Base-by-base conservation (phyloP, 1,140 invertebrate genomes). In the Aphelinus atriplicis region DNA sequence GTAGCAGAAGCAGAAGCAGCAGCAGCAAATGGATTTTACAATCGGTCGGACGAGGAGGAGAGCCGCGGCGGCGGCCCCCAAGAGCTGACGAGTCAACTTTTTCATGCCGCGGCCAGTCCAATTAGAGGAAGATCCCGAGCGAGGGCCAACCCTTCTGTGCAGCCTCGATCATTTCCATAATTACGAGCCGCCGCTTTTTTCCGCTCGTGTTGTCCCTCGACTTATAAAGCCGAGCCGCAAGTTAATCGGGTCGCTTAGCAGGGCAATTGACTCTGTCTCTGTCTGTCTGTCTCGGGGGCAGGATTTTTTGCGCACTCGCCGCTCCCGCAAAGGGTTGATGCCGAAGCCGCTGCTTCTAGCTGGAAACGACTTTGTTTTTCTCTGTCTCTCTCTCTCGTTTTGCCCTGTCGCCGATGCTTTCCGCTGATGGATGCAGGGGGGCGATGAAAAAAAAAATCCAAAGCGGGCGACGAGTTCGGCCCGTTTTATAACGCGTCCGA, bases 181-280 rank as follows among this genome's bases (percentile, higher is more conserved):
- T 73, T 73, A 61, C 64, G 64, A 68, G 48, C 58, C 7, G 66
- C 55, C 26, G 50, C 48, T 7, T 2, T n/a, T 56, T 43, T 45
- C 53, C 53, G 9, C 55, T 46, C 10, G 46, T 56, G 64, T 58
- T 68, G 57, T 58, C 10, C 46, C 43, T 69, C 56, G 26, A 26
- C 26, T 26, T 58, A 47, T 51, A 43, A 43, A 47, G 53, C 47
- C 26, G 60, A 10, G 26, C 42, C 63, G 57, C 53, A 64, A 75
- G 73, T 75, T 75, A 75, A 75, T 75, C 73, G 60, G 73, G 56
- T 75, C 66, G 73, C 66, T 75, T 75, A 75, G 66, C 53, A 70
- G 10, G 53, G 58, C 73, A 70, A 70, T 69, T 66, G 73, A 64
- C 73, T 75, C 51, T 9, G 47, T 2, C 3, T n/a, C 55, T 73